phyloP scores from a whole-genome alignment of 2,113 vertebrate species.

The Crotalus horridus region DNA sequence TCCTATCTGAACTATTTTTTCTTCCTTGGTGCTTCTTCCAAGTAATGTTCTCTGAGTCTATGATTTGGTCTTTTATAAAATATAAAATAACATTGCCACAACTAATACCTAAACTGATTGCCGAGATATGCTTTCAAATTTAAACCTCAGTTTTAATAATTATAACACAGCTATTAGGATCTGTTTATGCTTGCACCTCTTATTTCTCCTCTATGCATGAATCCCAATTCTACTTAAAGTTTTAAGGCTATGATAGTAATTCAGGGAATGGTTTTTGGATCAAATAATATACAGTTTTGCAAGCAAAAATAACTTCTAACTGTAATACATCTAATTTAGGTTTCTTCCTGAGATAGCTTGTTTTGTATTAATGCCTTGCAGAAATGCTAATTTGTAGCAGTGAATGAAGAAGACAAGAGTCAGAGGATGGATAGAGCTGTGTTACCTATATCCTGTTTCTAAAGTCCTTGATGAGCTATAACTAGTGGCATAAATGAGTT shows the following conservation, averaged over 20 bases:
- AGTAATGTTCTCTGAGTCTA: not conserved
- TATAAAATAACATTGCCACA: not conserved
- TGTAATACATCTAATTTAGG: not conserved
- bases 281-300: not conserved
- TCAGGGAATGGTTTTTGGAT: conserved; percentile 18
- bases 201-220: not conserved
- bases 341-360: not conserved
- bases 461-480: not conserved
- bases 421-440: not conserved
- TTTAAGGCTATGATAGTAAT: not conserved
- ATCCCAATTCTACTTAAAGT: not conserved
- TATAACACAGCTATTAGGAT: not conserved
- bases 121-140: not conserved
- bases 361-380: not conserved
- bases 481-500: not conserved
- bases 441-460: not conserved
- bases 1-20: not conserved
- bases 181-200: not conserved
- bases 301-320: not conserved
- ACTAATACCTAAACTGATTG: not conserved
- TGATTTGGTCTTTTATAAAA: not conserved
- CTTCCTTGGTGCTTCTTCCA: not conserved
- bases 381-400: not conserved
- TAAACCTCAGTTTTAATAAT: not conserved
- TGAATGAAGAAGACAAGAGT: not conserved